Conservation (phyloP, 1,140 invertebrate species). For the Microplitis mediator region DNA sequence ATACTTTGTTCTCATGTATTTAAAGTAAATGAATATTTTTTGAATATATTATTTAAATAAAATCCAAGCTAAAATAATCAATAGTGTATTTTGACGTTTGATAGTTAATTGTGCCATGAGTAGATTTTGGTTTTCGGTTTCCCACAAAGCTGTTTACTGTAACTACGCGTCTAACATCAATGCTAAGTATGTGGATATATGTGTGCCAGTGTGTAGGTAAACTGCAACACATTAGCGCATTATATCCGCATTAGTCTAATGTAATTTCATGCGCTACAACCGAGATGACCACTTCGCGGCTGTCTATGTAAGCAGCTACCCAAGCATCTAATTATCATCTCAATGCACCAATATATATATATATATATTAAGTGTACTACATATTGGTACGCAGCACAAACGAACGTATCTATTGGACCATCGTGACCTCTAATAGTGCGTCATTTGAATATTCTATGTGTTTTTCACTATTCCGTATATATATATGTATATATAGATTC, state of each 20-base stretch:
- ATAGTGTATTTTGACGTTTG: too few relatives aligned
- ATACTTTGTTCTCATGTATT: too few relatives aligned
- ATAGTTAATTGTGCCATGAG: background rate
- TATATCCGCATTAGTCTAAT: slow-evolving; percentile 18
- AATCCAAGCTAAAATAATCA: too few relatives aligned
- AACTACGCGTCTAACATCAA: background rate
- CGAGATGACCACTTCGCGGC: slow-evolving; percentile 25
- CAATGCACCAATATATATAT: slow-evolving; percentile 7
- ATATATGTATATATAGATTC: too few relatives aligned
- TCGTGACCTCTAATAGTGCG: too few relatives aligned
- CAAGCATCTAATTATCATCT: slow-evolving; percentile 17
- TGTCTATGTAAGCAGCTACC: slow-evolving; percentile 19
- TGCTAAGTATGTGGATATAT: background rate
- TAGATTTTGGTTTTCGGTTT: background rate
- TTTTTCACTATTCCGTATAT: too few relatives aligned
- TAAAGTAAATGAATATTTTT: too few relatives aligned
- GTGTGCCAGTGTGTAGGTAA: background rate
- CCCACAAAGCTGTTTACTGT: background rate
- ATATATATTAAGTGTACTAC: background rate
- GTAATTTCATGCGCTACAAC: slow-evolving; percentile 17
- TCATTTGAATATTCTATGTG: too few relatives aligned
- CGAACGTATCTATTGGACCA: background rate
- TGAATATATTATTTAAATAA: too few relatives aligned
- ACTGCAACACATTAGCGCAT: slow-evolving; percentile 15
- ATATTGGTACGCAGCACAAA: background rate